Evolutionary conservation across 2,888 invertebrate genomes (phyloP).

Genomic region (Pasiphila rectangulata): DNA sequence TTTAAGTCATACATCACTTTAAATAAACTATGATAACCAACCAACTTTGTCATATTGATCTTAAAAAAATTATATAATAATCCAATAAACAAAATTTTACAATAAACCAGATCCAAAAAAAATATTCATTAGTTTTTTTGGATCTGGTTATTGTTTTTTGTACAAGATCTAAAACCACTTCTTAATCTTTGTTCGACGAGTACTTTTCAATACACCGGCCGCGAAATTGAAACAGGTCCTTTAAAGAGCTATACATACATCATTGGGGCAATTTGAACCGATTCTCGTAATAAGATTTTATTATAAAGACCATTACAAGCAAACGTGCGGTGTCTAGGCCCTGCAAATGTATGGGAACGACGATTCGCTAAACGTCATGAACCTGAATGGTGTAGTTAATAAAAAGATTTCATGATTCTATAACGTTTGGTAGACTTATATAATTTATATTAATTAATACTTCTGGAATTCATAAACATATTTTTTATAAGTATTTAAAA

Average conservation of each 20-base stretch:
- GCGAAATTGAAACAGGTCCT: conserved; percentile 57
- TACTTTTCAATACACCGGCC: conserved; percentile 25
- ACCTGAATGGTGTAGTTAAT: neutral
- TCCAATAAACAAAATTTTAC: no score
- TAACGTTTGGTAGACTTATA: no score
- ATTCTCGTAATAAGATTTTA: conserved; percentile 71
- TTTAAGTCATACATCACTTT: neutral
- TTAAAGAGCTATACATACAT: conserved; percentile 59
- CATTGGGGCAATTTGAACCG: conserved; percentile 56
- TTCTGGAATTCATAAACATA: no score
- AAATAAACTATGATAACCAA: neutral
- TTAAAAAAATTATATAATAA: no score
- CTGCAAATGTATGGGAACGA: conserved; percentile 62
- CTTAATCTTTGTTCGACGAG: neutral
- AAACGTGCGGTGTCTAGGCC: conserved; percentile 67
- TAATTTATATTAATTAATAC: no score
- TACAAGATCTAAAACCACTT: neutral
- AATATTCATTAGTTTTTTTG: no score
- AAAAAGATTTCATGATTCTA: neutral
- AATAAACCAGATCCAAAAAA: no score
- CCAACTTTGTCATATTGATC: neutral
- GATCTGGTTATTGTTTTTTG: neutral
- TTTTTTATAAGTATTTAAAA: no score
- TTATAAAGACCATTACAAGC: conserved; percentile 68
- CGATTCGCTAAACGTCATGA: conserved; percentile 49